Evolutionary conservation across 2,797 vertebrate species (phyloP), one percentile per base, ranked within the genome.

Genomic region (Sebastes kiyomatsui): DNA sequence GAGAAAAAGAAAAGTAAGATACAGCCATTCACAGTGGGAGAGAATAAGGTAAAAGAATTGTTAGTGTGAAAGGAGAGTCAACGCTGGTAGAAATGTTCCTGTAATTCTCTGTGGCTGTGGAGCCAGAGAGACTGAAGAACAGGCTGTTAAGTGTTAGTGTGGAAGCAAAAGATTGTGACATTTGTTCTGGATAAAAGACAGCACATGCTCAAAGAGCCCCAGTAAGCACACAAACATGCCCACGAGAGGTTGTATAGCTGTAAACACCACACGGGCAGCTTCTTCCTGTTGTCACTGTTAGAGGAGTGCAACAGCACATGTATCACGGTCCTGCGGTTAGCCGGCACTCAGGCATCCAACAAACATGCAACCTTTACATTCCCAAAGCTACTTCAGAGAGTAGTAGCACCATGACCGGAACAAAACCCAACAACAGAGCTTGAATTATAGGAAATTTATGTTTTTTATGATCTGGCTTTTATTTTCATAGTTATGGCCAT

Each of bases 191-290:
- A 74, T 67, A 10, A 49, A 16, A 84, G 56, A 60, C 79, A 83
- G 83, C 58, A 75, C 94, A 93, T 94, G 94, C 78, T 86, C 69
- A 80, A 74, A 79, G 22, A 79, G 67, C 46, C 42, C 71, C 76
- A 65, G 71, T 61, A 85, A 83, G 76, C 58, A 84, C 78, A 64
- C 68, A 62, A 27, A 80, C 85, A 88, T 65, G 79, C 79, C 55
- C n/a, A 72, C 6, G 1, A 68, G 60, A 11, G 28, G 46, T 56
- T 64, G 66, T 42, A 60, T 1, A 69, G 62, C 71, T 20, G 4
- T 6, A 55, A 71, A 78, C 72, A 77, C 73, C 59, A 79, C 55
- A 79, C 32, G 38, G 14, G 25, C 11, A 64, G 42, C 62, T 52
- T 77, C 52, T 73, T 75, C 25, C 83, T 35, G 35, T 75, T 69